phyloP scores from a whole-genome alignment of 1,140 invertebrate species.

The Heliconius eleuchia region DNA sequence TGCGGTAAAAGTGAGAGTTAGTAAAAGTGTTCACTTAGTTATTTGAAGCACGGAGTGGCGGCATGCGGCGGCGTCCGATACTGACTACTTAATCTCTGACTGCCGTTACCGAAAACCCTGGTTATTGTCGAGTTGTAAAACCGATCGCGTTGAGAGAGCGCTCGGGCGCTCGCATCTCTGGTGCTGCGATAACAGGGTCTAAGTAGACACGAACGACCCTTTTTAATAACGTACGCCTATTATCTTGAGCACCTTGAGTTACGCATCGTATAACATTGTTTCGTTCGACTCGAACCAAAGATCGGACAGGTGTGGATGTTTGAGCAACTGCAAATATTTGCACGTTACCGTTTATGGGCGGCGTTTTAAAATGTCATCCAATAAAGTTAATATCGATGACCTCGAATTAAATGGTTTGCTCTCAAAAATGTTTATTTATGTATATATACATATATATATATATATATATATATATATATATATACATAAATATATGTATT shows the following conservation, averaged over 20 bases:
- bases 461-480: too few relatives aligned
- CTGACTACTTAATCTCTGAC: conserved; percentile 64
- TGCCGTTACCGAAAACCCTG: conserved; percentile 72
- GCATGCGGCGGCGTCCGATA: conserved; percentile 48
- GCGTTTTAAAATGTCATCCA: conserved; percentile 17
- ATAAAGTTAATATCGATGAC: conserved; percentile 10
- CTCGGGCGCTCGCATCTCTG: conserved; percentile 65
- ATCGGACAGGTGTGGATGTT: conserved; percentile 38
- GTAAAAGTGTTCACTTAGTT: conserved; percentile 56
- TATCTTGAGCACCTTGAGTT: conserved; percentile 66
- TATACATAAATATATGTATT: too few relatives aligned
- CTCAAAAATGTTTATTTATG: background rate
- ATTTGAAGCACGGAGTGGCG: conserved; percentile 52
- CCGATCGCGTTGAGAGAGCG: conserved; percentile 57
- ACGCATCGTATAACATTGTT: conserved; percentile 56
- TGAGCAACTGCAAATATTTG: conserved; percentile 29
- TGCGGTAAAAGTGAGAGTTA: conserved; percentile 65
- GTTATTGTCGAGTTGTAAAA: conserved; percentile 66
- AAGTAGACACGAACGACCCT: conserved; percentile 57
- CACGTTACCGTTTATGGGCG: conserved; percentile 15
- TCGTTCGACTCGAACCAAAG: conserved; percentile 32
- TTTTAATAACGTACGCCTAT: conserved; percentile 67
- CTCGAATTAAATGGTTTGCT: background rate
- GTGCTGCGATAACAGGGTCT: conserved; percentile 69
- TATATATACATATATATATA: background rate